phyloP scores from a whole-genome alignment of 53 echinoderm and acorn worm genomes.

The Actinopyga echinites region DNA sequence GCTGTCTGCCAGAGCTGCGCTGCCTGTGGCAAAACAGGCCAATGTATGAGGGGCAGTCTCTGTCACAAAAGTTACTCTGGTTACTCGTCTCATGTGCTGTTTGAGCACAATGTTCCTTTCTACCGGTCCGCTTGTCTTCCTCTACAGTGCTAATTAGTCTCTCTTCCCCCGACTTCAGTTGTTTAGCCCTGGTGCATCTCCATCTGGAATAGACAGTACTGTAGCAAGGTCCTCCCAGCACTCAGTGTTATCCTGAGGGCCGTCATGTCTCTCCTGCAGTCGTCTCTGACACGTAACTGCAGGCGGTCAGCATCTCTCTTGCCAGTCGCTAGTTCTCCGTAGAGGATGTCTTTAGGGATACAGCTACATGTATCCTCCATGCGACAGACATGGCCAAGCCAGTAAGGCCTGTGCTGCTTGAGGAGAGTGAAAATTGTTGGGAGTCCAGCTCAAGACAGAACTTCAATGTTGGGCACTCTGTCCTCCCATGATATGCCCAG shows the following conservation, averaged over 20 bases:
- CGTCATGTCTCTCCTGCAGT: constrained; percentile 56
- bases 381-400: too few relatives aligned
- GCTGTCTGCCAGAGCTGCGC: too few relatives aligned
- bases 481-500: constrained; percentile 52
- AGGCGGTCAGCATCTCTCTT: constrained; percentile 42
- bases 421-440: constrained; percentile 41
- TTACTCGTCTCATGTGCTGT: not conserved
- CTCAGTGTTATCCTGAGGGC: constrained; percentile 37
- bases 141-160: not conserved
- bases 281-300: constrained; percentile 50
- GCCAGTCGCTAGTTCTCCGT: constrained; percentile 49
- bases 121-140: constrained; percentile 29
- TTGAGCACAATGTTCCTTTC: not conserved
- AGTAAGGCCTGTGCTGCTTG: constrained; percentile 26
- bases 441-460: too few relatives aligned
- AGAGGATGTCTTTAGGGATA: constrained; percentile 63
- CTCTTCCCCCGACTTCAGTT: constrained; percentile 33
- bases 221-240: constrained; percentile 46
- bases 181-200: not conserved
- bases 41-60: constrained; percentile 41
- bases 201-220: constrained; percentile 17
- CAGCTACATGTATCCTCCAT: constrained; percentile 49
- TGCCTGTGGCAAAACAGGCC: too few relatives aligned
- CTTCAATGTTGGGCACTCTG: constrained; percentile 39
- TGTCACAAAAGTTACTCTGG: constrained; percentile 28